These are phyloP conservation scores for Tauraco erythrolophus DNA, from an alignment of 2,113 vertebrate genomes.

Conservation along the genomic window DNA sequence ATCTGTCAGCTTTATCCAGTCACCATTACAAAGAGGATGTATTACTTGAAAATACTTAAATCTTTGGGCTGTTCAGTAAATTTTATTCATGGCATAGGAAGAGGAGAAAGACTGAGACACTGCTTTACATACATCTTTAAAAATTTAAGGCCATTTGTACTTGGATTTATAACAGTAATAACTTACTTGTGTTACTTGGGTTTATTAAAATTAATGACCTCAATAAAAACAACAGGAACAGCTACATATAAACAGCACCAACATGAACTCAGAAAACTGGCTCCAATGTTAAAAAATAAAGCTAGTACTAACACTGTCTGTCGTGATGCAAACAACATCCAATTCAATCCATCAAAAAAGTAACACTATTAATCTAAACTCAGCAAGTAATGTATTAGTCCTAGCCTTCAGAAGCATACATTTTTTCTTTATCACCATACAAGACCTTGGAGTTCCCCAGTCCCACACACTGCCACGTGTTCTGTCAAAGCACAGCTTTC, in stretches of 20 bases:
- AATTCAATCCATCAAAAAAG: neutral
- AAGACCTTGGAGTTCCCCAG: neutral
- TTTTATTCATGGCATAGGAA: neutral
- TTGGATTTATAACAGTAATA: neutral
- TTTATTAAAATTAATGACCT: conserved; percentile 13
- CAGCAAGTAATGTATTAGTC: neutral
- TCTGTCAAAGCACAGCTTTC: neutral
- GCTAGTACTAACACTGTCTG: neutral
- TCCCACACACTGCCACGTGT: rapidly evolving
- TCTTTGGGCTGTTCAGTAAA: neutral
- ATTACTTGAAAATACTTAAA: neutral
- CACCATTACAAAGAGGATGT: neutral
- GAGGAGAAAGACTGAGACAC: neutral
- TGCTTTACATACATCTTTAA: neutral
- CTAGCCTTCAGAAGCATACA: neutral
- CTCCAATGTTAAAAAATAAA: neutral
- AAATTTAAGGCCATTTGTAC: neutral
- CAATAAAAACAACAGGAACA: neutral
- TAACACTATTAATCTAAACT: neutral
- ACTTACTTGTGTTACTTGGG: neutral
- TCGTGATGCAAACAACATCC: neutral
- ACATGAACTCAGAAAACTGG: neutral
- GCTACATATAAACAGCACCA: neutral
- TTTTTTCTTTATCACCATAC: neutral
- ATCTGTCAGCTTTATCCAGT: neutral